Evolutionary conservation across 1,140 invertebrate genomes (phyloP), one percentile per base, ranked within the genome.

Genomic region (Trachymyrmex septentrionalis): DNA sequence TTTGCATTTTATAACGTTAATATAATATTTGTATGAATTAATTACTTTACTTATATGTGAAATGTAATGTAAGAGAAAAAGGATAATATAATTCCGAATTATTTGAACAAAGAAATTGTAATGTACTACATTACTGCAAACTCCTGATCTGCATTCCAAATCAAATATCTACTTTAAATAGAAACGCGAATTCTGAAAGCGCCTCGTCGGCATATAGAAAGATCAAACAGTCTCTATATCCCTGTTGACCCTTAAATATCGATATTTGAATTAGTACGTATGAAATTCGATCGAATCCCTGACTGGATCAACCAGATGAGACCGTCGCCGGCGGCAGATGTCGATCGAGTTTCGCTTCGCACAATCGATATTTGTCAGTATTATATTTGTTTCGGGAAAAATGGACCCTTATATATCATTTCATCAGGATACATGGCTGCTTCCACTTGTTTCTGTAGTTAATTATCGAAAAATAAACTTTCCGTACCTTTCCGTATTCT

Each of bases 261-360:
- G 44, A 50, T 66, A 75, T 78, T 78, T 57, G 55, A 86, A 72
- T 69, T 27, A 53, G 12, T 2, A 24, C 27, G 63, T 63, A 86
- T 89, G 87, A 94, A 89, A 92, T 87, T 86, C 92, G 90, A 93
- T 94, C 90, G 92, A 95, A 94, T 78, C 92, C 50, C 90, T 86
- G 50, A 82, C 93, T 93, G 94, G 93, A 92, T 95, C 93, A 94
- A 95, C 94, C 93, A 94, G 92, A 71, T 86, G 50, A 86, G 21
- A 81, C 64, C 66, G 82, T 90, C 85, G 57, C 61, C 48, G 73
- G 86, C 89, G 87, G 87, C 24, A 66, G 92, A 93, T 94, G 66
- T 94, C 93, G 90, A 92, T 94, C 92, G 91, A 91, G 85, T 88
- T 90, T 94, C 90, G 91, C 67, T 71, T 71, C 34, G 27, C 48